Conservation (phyloP, 2,888 invertebrate genomes). For the Pseudococcus jackbeardsleyi region DNA sequence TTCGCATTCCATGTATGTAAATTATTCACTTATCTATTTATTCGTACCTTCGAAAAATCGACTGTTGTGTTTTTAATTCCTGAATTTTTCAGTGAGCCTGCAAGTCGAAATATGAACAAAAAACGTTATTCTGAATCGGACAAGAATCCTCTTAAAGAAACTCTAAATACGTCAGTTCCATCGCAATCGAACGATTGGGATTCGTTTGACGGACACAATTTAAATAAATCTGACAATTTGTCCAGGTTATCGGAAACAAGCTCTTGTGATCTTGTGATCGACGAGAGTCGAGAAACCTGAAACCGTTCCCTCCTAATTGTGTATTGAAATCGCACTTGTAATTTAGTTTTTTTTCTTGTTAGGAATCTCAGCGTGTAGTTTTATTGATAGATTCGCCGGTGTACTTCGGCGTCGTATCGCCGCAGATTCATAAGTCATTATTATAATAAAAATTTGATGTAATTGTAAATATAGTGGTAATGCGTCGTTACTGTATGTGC, state of each 20-base stretch:
- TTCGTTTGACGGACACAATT: background rate
- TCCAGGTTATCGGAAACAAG: constrained; percentile 18
- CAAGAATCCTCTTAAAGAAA: constrained; percentile 7
- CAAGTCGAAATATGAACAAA: background rate
- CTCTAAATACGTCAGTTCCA: background rate
- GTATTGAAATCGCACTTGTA: background rate
- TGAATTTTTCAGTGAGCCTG: background rate
- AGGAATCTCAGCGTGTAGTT: constrained; percentile 24
- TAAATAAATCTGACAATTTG: background rate
- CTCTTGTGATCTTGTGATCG: constrained; percentile 64
- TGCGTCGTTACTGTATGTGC: background rate
- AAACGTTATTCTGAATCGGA: constrained; percentile 47
- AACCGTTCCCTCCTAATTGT: background rate
- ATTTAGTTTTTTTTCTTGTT: background rate
- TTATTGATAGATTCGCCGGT: constrained; percentile 3
- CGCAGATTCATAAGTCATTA: background rate
- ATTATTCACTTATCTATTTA: background rate
- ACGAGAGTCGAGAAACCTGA: constrained; percentile 64
- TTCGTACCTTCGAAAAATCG: background rate
- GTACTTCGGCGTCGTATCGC: background rate
- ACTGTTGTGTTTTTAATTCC: background rate
- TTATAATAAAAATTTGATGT: background rate
- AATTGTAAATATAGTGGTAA: background rate
- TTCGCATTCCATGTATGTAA: constrained; percentile 30
- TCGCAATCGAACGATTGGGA: background rate